A percentile compares a stretch with the other conserved stretches of the same genome.
phyloP scores from a whole-genome alignment of 1,140 invertebrate species.

The Neodiprion lecontei region DNA sequence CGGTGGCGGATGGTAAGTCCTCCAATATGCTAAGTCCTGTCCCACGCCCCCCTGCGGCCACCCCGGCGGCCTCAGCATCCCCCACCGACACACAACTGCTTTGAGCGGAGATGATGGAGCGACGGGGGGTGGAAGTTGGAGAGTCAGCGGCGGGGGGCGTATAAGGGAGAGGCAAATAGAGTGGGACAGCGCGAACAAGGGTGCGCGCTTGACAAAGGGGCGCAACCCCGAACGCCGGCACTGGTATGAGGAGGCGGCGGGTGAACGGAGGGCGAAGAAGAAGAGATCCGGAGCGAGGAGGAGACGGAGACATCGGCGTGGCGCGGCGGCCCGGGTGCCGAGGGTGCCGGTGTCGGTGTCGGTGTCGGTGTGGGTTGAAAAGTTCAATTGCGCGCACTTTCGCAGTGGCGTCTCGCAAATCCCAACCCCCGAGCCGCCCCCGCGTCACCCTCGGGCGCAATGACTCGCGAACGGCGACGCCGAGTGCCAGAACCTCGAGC shows the following conservation, averaged over 20 bases:
- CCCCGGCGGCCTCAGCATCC: neutral
- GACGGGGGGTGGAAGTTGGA: neutral
- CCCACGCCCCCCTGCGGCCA: slow-evolving; percentile 2
- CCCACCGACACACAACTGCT: neutral
- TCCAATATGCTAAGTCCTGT: slow-evolving; percentile 2
- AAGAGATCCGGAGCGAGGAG: slow-evolving; percentile 12
- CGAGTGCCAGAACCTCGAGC: neutral
- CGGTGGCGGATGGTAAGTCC: neutral
- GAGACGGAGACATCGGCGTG: slow-evolving; percentile 26
- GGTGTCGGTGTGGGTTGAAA: slow-evolving; percentile 51
- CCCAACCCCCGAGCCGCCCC: slow-evolving; percentile 38
- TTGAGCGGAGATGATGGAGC: slow-evolving; percentile 6
- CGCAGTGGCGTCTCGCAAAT: slow-evolving; percentile 57
- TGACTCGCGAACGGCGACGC: slow-evolving; percentile 6
- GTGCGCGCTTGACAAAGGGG: slow-evolving; percentile 57
- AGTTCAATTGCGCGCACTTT: slow-evolving; percentile 63
- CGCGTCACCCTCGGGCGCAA: neutral
- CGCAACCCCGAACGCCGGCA: slow-evolving; percentile 36
- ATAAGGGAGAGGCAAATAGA: slow-evolving; percentile 43
- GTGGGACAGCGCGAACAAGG: slow-evolving; percentile 58
- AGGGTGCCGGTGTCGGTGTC: slow-evolving; percentile 23
- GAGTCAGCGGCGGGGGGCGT: neutral
- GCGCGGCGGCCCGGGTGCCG: slow-evolving; percentile 23
- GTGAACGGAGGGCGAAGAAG: slow-evolving; percentile 20
- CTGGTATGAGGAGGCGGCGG: neutral